Evolutionary conservation across 2,113 vertebrate genomes (phyloP).

Genomic region (Felis chaus): DNA sequence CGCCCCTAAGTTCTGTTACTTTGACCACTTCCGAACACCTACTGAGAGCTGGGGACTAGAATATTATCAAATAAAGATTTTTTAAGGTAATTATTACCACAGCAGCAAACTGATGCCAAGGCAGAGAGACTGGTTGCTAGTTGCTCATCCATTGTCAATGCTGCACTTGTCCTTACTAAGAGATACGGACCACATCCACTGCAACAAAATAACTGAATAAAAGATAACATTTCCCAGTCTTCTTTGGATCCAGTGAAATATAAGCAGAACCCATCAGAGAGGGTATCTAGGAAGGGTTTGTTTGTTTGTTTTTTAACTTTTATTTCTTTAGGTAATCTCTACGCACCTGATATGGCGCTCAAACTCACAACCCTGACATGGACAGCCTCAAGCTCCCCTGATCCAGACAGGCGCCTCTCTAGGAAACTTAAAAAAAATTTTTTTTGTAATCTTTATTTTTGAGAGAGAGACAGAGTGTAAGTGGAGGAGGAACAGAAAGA

Average conservation of each 20-base stretch:
- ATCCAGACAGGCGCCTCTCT: not conserved
- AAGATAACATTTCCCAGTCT: not conserved
- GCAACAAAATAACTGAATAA: not conserved
- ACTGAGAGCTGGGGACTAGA: not conserved
- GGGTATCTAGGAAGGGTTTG: not conserved
- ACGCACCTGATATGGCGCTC: too few species aligned
- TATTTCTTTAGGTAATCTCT: too few species aligned
- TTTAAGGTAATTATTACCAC: not conserved
- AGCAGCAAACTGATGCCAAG: not conserved
- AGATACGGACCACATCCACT: not conserved
- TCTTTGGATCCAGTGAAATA: not conserved
- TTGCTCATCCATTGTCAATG: not conserved
- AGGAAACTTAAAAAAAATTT: not conserved
- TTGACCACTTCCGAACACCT: not conserved
- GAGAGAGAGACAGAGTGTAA: not conserved
- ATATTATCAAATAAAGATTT: not conserved
- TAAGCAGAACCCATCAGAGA: not conserved
- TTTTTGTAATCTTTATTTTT: too few species aligned
- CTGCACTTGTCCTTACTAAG: not conserved
- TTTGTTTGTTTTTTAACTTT: too few species aligned
- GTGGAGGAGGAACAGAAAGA: not conserved
- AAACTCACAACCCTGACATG: too few species aligned
- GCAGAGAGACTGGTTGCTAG: not conserved
- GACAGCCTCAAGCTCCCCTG: too few species aligned
- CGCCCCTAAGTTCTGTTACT: not conserved